Percentiles rank a stretch among this genome's conserved stretches.
Conservation (phyloP, 2,888 invertebrate species). For the Neoascia interrupta region DNA sequence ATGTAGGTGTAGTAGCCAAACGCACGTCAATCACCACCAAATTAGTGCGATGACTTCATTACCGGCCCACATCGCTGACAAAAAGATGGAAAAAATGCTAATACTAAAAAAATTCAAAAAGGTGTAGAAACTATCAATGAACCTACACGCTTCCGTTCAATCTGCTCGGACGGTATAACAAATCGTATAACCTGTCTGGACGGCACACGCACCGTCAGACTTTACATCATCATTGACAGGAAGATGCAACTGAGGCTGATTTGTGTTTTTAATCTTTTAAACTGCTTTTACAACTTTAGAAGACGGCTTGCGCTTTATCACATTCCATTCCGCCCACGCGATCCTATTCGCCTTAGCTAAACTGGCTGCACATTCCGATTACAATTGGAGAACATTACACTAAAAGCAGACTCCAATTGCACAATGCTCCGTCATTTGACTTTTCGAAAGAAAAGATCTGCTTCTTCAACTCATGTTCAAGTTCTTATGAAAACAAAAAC, state of each 20-base stretch:
- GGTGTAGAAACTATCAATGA: slow-evolving; percentile 21
- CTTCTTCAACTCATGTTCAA: slow-evolving; percentile 23
- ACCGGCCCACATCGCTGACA: slow-evolving; percentile 19
- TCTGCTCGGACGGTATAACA: slow-evolving; percentile 11
- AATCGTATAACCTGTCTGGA: slow-evolving; percentile 18
- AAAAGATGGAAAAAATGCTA: no score
- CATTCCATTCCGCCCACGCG: slow-evolving; percentile 3
- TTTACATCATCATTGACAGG: slow-evolving; percentile 17
- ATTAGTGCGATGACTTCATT: slow-evolving; percentile 28
- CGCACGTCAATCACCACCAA: slow-evolving; percentile 31
- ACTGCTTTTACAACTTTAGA: slow-evolving; percentile 12
- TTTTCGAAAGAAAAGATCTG: slow-evolving; percentile 34
- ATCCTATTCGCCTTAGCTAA: slow-evolving; percentile 1
- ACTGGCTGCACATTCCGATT: slow-evolving; percentile 22
- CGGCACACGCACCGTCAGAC: not conserved
- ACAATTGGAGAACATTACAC: slow-evolving; percentile 42
- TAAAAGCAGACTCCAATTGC: slow-evolving; percentile 39
- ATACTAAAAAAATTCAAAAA: slow-evolving; percentile 14
- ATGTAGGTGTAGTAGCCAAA: no score
- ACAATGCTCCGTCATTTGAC: not conserved
- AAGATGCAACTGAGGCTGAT: slow-evolving; percentile 11
- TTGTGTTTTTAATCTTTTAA: slow-evolving; percentile 23
- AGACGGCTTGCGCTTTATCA: slow-evolving; percentile 25
- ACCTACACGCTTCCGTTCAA: slow-evolving; percentile 55
- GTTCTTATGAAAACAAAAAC: not conserved